These are phyloP conservation scores for Pilophorus perplexus DNA, from an alignment of 2,888 invertebrate species.

Conservation along the genomic window DNA sequence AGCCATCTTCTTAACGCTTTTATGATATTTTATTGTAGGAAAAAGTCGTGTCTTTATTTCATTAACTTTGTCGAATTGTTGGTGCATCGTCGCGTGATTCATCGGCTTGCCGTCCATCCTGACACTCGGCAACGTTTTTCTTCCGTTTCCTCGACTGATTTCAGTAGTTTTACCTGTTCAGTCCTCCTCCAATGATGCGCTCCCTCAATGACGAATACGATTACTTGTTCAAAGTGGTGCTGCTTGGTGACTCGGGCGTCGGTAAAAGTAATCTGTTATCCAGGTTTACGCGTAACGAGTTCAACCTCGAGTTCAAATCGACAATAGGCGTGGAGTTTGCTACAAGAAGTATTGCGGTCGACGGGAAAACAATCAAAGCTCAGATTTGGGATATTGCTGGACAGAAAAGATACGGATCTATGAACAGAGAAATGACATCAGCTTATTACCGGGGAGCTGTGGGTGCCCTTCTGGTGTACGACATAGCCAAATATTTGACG, in stretches of 20 bases:
- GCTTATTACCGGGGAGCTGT: no score
- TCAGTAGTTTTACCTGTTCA: no score
- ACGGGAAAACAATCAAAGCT: constrained; percentile 98
- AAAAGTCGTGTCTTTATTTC: no score
- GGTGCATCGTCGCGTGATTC: no score
- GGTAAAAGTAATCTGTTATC: constrained; percentile 99
- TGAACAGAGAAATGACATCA: constrained; percentile 97
- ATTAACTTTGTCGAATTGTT: no score
- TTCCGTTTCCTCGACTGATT: not conserved
- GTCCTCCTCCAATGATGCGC: constrained; percentile 84
- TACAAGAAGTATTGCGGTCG: constrained; percentile 97
- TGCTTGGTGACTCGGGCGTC: constrained; percentile 99
- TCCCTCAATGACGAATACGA: constrained; percentile 99
- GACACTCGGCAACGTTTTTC: no score
- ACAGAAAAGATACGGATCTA: constrained; percentile 95
- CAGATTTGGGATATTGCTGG: constrained; percentile 99
- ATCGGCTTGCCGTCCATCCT: no score
- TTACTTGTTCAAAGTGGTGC: constrained; percentile 99
- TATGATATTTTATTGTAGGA: no score
- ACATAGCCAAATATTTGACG: constrained; percentile 98
- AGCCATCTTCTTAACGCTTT: no score
- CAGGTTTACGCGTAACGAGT: constrained; percentile 99
- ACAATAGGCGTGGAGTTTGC: constrained; percentile 99
- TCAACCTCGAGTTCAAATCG: constrained; percentile 99
- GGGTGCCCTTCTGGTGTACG: constrained; percentile 97